Conservation (phyloP, 2,113 vertebrate genomes). For the Cebus imitator region DNA sequence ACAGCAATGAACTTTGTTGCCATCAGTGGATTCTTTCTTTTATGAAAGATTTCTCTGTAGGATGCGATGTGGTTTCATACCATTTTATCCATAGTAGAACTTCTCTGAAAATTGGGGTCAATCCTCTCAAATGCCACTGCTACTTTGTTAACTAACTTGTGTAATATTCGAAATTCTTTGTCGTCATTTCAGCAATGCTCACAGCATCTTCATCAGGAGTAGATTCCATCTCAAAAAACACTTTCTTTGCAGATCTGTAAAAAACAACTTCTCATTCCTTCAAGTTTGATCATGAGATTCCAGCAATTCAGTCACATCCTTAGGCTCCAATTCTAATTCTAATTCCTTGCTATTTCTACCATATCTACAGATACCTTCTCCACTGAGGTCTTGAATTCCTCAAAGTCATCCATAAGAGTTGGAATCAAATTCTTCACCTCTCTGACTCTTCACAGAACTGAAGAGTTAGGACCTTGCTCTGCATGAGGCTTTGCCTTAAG, state of each 20-base stretch:
- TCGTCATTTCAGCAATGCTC: background rate
- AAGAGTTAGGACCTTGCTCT: background rate
- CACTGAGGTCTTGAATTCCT: background rate
- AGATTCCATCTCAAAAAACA: background rate
- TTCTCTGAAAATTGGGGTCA: background rate
- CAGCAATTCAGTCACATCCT: background rate
- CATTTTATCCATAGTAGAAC: background rate
- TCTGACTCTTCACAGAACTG: background rate
- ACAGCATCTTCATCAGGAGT: background rate
- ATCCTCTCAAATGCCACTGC: background rate
- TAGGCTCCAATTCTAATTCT: background rate
- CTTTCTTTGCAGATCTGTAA: background rate
- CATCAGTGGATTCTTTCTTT: background rate
- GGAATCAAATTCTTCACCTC: background rate
- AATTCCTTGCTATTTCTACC: background rate
- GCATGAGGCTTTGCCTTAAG: background rate
- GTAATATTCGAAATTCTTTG: background rate
- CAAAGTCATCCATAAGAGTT: background rate
- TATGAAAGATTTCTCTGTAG: background rate
- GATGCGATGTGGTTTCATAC: background rate
- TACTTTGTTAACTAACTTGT: background rate
- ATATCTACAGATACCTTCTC: background rate
- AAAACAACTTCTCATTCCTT: background rate
- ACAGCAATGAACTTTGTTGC: background rate
- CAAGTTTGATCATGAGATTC: background rate